phyloP scores from a whole-genome alignment of 2,113 vertebrate genomes.

The Nasalis larvatus region DNA sequence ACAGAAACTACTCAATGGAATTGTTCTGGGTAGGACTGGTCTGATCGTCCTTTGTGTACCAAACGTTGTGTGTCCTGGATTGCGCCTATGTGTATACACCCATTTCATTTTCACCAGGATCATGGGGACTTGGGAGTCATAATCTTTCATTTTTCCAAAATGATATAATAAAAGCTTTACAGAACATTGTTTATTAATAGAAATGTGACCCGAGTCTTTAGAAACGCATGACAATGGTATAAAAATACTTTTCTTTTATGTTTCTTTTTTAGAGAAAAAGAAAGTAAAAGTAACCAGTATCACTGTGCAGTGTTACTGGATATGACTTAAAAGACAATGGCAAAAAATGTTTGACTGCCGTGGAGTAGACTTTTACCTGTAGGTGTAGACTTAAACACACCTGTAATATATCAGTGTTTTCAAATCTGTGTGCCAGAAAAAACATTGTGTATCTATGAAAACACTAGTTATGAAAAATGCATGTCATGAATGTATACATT shows the following conservation, averaged over 20 bases:
- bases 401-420: conserved; percentile 29
- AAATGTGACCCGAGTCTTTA: background rate
- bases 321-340: conserved; percentile 29
- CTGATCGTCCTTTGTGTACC: conserved; percentile 63
- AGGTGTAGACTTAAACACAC: background rate
- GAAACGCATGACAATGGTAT: background rate
- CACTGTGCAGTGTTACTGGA: background rate
- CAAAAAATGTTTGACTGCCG: background rate
- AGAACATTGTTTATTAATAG: background rate
- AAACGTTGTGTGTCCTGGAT: conserved; percentile 57
- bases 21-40: conserved; percentile 58
- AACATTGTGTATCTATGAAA: background rate
- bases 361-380: background rate
- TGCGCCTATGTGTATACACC: conserved; percentile 24
- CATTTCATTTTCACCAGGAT: conserved; percentile 47
- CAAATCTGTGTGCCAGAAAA: background rate
- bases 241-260: conserved; percentile 33
- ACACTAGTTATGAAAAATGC: background rate
- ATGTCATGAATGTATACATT: background rate
- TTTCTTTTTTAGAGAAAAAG: conserved; percentile 15
- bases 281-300: conserved; percentile 2
- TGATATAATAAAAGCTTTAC: conserved; percentile 27
- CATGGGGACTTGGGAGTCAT: background rate
- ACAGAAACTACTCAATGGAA: conserved; percentile 58
- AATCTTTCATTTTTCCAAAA: background rate